Conservation (phyloP, 2,113 vertebrate species). For the Rhinopithecus roxellana region DNA sequence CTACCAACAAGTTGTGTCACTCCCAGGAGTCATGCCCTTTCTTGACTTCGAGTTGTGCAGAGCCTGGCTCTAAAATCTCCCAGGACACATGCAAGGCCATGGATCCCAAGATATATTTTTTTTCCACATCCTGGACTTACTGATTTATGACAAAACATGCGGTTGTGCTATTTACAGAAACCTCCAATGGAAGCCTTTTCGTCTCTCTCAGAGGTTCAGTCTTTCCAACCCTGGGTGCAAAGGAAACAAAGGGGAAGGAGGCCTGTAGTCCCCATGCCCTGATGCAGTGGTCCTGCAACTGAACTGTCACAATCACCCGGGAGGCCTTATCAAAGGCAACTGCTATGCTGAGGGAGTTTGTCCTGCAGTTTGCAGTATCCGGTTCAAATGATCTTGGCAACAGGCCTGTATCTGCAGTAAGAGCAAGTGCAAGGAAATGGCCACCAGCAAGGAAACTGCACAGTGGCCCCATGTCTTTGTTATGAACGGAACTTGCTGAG, state of each 20-base stretch:
- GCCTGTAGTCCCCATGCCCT: neutral
- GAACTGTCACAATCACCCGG: neutral
- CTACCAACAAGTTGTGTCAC: neutral
- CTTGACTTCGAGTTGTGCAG: neutral
- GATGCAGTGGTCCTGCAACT: neutral
- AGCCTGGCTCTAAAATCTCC: neutral
- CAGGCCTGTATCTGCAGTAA: neutral
- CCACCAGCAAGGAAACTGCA: neutral
- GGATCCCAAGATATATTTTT: neutral
- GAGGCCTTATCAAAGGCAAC: neutral
- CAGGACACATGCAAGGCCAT: neutral
- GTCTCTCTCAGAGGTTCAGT: neutral
- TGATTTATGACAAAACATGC: neutral
- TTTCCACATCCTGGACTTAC: neutral
- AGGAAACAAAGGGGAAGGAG: neutral
- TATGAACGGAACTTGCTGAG: neutral
- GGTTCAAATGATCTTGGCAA: neutral
- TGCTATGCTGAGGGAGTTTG: neutral
- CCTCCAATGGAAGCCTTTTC: neutral
- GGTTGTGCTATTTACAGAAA: neutral
- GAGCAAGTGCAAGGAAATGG: neutral
- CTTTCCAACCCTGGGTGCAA: neutral
- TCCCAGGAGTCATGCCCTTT: neutral
- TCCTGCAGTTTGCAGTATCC: neutral
- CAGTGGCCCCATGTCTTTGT: accelerated